Percentiles rank a stretch among this genome's conserved stretches.
phyloP scores from a whole-genome alignment of 2,797 vertebrate genomes.

The Morelia viridis region DNA sequence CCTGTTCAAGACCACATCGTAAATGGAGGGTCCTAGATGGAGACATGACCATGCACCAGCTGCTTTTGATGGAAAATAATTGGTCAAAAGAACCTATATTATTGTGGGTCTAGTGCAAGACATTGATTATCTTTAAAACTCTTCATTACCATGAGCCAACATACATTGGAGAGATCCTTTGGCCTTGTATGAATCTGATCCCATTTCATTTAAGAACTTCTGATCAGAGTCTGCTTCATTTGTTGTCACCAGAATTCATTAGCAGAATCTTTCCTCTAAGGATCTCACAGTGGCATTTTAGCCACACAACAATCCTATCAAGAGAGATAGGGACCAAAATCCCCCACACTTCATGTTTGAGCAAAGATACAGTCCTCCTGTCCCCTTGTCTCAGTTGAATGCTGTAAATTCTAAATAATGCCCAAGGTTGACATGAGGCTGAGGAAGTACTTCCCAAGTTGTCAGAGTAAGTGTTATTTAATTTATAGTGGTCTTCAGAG shows the following conservation, averaged over 20 bases:
- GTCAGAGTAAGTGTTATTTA: background rate
- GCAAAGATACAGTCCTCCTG: background rate
- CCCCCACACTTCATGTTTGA: background rate
- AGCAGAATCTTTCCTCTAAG: background rate
- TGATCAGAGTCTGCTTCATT: background rate
- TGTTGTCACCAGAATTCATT: background rate
- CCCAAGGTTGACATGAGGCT: background rate
- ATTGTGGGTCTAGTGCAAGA: background rate
- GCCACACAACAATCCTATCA: background rate
- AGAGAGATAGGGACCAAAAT: background rate
- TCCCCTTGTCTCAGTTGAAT: background rate
- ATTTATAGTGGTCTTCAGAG: background rate
- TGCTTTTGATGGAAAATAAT: background rate
- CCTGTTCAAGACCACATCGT: too few species aligned
- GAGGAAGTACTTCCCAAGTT: background rate
- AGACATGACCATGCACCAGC: background rate
- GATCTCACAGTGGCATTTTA: background rate
- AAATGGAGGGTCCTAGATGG: too few species aligned
- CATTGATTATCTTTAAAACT: background rate
- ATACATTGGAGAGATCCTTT: background rate
- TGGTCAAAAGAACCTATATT: background rate
- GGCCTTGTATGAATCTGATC: background rate
- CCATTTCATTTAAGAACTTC: background rate
- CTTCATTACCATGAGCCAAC: background rate
- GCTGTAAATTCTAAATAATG: background rate